phyloP scores from a whole-genome alignment of 2,888 invertebrate species.

The Rhynchonema sp. region DNA sequence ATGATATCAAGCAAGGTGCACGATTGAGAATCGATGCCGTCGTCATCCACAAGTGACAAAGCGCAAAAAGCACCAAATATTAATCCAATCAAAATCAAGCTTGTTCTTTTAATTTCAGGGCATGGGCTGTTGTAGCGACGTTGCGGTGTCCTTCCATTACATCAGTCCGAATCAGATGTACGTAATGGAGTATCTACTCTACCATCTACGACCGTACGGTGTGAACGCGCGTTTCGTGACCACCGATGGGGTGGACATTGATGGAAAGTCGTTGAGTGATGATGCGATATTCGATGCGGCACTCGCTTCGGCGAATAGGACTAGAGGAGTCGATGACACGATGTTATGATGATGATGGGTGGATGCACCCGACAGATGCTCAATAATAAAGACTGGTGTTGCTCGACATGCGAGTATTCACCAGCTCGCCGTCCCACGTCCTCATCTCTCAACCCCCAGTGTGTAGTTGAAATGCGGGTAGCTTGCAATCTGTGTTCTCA shows the following conservation, averaged over 20 bases:
- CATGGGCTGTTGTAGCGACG: constrained; percentile 72
- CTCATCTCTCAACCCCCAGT: too few relatives aligned
- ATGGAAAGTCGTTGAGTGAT: neutral
- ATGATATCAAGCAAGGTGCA: too few relatives aligned
- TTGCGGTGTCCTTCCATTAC: constrained; percentile 83
- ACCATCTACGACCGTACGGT: constrained; percentile 57
- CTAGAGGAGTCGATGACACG: neutral
- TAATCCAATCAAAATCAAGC: too few relatives aligned
- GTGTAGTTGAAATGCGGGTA: too few relatives aligned
- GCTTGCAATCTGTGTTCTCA: too few relatives aligned
- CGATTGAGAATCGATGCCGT: too few relatives aligned
- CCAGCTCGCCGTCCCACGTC: too few relatives aligned
- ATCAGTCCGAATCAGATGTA: constrained; percentile 77
- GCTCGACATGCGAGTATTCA: too few relatives aligned
- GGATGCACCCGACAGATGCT: too few relatives aligned
- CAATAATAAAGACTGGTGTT: too few relatives aligned
- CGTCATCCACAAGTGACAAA: too few relatives aligned
- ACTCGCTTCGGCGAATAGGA: neutral
- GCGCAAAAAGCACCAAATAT: too few relatives aligned
- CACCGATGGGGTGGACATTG: constrained; percentile 8
- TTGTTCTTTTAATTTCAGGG: constrained; percentile 45
- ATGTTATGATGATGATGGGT: neutral
- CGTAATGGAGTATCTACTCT: constrained; percentile 75
- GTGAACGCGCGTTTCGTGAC: constrained; percentile 9
- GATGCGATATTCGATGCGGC: neutral